Conservation (phyloP, 2,888 invertebrate genomes). For the Galeruca laticollis region DNA sequence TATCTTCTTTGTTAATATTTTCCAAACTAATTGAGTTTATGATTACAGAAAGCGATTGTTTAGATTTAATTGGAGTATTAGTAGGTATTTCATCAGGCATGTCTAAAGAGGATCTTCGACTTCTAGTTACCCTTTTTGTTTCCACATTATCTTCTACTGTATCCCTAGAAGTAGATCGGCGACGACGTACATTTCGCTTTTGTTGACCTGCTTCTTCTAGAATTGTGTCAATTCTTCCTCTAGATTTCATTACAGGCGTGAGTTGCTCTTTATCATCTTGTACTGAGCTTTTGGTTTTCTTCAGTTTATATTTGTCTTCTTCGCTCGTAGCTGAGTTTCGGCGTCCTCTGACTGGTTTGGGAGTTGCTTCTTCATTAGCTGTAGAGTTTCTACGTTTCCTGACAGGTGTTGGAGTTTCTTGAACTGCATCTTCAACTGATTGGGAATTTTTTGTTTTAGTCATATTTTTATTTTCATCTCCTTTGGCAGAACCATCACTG, state of each 20-base stretch:
- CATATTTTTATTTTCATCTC: conserved; percentile 10
- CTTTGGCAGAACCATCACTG: conserved; percentile 24
- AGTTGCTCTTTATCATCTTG: conserved; percentile 25
- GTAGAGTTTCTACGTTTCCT: conserved; percentile 33
- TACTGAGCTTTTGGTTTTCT: conserved; percentile 36
- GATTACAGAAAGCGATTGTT: conserved; percentile 36
- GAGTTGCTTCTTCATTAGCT: conserved; percentile 19
- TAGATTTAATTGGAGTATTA: conserved; percentile 40
- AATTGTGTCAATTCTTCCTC: not conserved
- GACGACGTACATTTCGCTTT: conserved; percentile 17
- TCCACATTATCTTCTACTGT: conserved; percentile 36
- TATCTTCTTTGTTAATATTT: conserved; percentile 40
- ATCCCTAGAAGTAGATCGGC: conserved; percentile 37
- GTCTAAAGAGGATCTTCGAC: conserved; percentile 41
- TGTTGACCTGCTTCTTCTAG: conserved; percentile 11
- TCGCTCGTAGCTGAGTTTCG: conserved; percentile 32
- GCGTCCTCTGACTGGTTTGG: conserved; percentile 17
- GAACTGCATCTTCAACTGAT: conserved; percentile 1
- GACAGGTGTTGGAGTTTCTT: conserved; percentile 31
- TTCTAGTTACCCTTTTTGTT: conserved; percentile 40
- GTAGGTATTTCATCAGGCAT: conserved; percentile 34
- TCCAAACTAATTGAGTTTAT: conserved; percentile 39
- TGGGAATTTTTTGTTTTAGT: conserved; percentile 2
- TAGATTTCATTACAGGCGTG: conserved; percentile 25
- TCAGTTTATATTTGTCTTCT: conserved; percentile 33